Evolutionary conservation across 1,140 invertebrate genomes (phyloP).

Genomic region (Bicyclus anynana): DNA sequence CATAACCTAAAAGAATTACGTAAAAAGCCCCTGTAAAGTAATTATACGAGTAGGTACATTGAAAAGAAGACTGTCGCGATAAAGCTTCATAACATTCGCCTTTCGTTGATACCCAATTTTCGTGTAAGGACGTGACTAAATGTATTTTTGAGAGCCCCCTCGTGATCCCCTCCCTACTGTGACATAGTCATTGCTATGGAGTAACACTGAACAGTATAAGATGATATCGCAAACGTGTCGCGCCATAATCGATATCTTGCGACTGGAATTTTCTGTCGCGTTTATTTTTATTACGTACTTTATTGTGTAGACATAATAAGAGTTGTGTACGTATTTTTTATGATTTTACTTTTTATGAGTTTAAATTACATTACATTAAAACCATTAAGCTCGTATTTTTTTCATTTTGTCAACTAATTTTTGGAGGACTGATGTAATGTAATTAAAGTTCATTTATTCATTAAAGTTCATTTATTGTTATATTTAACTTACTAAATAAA

Average conservation of each 20-base stretch:
- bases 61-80: not conserved
- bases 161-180: conserved; percentile 10
- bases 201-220: conserved; percentile 44
- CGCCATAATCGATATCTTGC: conserved; percentile 40
- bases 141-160: conserved; percentile 18
- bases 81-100: not conserved
- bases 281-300: conserved; percentile 8
- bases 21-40: not conserved
- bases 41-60: not conserved
- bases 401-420: no score
- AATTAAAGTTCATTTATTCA: no score
- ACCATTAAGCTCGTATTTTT: no score
- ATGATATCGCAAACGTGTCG: conserved; percentile 56
- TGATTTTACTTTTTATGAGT: no score
- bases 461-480: no score
- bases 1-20: no score
- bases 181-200: conserved; percentile 33
- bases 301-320: no score
- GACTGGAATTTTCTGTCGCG: conserved; percentile 7
- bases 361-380: no score
- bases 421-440: no score
- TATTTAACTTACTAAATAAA: no score
- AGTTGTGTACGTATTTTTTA: no score
- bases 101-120: conserved; percentile 20
- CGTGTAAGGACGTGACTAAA: conserved; percentile 21